Percentiles rank a stretch among this genome's conserved stretches.
Evolutionary conservation across 2,113 vertebrate genomes (phyloP).

Genomic region (Sus scrofa): T2T-Sscrofa CM000826.6:24874501-24875000

Average conservation of each 20-base stretch:
- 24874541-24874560: background rate
- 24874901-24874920: background rate
- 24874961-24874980: background rate
- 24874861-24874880: background rate
- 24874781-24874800: background rate
- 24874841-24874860: background rate
- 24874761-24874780: background rate
- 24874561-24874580: background rate
- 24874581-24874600: background rate
- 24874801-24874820: background rate
- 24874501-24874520: background rate
- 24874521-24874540: background rate
- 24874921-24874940: background rate
- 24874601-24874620: background rate
- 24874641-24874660: background rate
- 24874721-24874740: background rate
- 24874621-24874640: background rate
- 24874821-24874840: background rate
- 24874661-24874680: background rate
- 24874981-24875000: background rate
- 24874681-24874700: background rate
- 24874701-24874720: background rate
- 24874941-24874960: background rate
- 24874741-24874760: background rate
- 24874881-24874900: slow-evolving; percentile 26